Evolutionary conservation across 35 echinoderm and acorn worm species (phyloP).

Genomic region (Patiria miniata): DNA sequence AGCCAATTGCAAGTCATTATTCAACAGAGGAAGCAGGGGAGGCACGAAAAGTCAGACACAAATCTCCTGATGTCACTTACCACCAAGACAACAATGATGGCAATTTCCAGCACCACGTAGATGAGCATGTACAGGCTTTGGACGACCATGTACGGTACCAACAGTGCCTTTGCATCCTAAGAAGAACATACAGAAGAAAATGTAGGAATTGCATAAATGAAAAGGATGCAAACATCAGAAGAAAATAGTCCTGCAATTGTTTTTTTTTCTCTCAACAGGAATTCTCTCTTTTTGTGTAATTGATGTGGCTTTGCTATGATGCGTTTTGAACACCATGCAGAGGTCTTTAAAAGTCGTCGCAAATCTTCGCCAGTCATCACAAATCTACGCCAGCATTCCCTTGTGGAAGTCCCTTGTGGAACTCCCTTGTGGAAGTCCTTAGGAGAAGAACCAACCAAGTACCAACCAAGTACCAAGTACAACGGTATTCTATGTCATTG

Average conservation of each 20-base stretch:
- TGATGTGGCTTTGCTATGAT: not conserved
- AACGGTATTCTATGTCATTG: too few species aligned
- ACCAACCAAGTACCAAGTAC: too few species aligned
- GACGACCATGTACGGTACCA: not conserved
- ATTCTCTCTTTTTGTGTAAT: not conserved
- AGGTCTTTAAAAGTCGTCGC: not conserved
- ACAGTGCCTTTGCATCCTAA: not conserved
- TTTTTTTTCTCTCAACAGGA: not conserved
- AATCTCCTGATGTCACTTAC: not conserved
- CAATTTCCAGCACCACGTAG: not conserved
- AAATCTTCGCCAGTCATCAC: not conserved
- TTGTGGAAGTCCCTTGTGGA: too few species aligned
- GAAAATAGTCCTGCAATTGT: too few species aligned
- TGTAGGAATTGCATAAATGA: not conserved
- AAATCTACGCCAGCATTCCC: not conserved
- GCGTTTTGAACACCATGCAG: not conserved
- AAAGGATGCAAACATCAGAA: not conserved
- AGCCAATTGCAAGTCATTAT: too few species aligned
- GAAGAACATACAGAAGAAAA: not conserved
- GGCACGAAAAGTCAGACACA: not conserved
- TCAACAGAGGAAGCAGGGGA: too few species aligned
- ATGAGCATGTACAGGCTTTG: not conserved
- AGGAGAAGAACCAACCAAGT: too few species aligned
- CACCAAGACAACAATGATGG: not conserved
- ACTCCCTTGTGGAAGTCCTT: too few species aligned